Conservation (phyloP, 2,113 vertebrate species). For the Ctenomys sociabilis region DNA sequence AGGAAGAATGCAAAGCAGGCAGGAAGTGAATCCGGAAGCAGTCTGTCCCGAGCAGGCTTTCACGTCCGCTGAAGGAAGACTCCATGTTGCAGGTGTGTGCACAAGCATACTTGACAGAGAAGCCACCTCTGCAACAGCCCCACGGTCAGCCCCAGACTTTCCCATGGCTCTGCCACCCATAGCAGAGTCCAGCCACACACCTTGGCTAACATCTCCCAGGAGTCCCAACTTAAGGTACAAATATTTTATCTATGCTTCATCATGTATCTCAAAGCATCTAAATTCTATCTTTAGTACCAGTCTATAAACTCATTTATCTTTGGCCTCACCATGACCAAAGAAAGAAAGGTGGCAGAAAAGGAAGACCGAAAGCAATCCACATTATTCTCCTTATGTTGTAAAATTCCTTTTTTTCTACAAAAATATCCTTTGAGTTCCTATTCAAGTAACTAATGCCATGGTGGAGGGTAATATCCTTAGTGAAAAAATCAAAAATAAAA, state of each 20-base stretch:
- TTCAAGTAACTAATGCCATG: neutral
- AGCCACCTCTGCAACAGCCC: constrained; percentile 60
- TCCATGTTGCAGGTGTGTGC: constrained; percentile 77
- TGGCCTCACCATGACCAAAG: neutral
- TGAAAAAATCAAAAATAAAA: neutral
- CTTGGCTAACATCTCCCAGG: neutral
- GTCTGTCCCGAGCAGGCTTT: constrained; percentile 66
- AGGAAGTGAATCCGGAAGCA: constrained; percentile 71
- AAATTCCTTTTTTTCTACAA: neutral
- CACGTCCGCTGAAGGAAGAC: constrained; percentile 31
- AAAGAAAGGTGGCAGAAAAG: neutral
- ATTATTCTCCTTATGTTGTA: neutral
- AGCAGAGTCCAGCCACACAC: neutral
- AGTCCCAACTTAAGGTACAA: neutral
- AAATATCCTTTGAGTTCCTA: constrained; percentile 29
- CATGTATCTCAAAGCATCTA: neutral
- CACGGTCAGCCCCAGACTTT: constrained; percentile 67
- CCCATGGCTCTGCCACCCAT: constrained; percentile 25
- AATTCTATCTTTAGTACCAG: neutral
- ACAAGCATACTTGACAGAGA: constrained; percentile 65
- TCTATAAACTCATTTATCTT: neutral
- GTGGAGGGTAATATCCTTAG: neutral
- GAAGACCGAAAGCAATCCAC: neutral
- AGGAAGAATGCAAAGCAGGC: constrained; percentile 54
- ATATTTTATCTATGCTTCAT: neutral